Evolutionary conservation across 1,140 invertebrate genomes (phyloP), one percentile per base, ranked within the genome.

Genomic region (Thaumatotibia leucotreta): DNA sequence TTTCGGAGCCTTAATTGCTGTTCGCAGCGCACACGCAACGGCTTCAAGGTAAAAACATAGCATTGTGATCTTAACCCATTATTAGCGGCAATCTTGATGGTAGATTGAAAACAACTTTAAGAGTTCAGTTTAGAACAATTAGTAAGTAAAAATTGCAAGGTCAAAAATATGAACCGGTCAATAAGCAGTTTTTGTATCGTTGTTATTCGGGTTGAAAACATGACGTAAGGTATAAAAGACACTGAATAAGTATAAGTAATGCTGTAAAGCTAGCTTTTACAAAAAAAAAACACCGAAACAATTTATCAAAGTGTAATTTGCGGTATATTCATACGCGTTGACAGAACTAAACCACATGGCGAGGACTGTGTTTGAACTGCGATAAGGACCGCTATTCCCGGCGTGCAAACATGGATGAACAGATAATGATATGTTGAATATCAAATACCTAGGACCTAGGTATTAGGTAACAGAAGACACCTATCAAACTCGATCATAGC

Each of bases 1-100:
- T 45, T 45, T 45, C 39, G 20, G 73, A 69, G 45, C 67, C 69
- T 71, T 73, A 77, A 77, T 75, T 68, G 70, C 52, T 61, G 61
- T 64, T 72, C 67, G 67, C 67, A 69, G 70, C 70, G 73, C 71
- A 62, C 71, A 69, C 73, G 68, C 66, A 63, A 61, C 17, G 39
- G 39, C 39, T 35, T 63, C 67, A 73, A 72, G 69, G 73, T 65
- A 66, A 75, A 71, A 74, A 62, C 63, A 72, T 74, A 65, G 74
- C 65, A 74, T 63, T 72, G 64, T 70, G 70, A 74, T 72, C 66
- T 73, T 68, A 70, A 75, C 67, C 65, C 62, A 50, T 39, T 65
- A 63, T 68, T 69, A 27, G 52, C 52, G 24, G 52, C 39, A 45
- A 45, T 58, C 52, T 27, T 58, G 52, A 54, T 54, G 11, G 22